Evolutionary conservation across 1,140 invertebrate genomes (phyloP).

Genomic region (Diachasma alloeum): DNA sequence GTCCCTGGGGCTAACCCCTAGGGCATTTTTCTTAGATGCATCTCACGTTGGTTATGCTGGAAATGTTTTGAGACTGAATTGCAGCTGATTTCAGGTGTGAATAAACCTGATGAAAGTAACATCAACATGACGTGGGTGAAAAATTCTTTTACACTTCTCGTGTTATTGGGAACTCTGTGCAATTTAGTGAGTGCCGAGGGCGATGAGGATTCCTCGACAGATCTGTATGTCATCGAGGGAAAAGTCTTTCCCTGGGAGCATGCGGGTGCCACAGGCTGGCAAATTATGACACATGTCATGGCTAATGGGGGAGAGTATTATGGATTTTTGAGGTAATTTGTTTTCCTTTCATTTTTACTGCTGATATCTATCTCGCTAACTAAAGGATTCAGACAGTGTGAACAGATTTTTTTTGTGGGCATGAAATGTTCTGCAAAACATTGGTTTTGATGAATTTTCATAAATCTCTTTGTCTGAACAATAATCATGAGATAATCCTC

Average conservation of each 20-base stretch:
- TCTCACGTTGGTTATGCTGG: neutral
- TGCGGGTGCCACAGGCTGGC: constrained; percentile 72
- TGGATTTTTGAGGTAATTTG: constrained; percentile 77
- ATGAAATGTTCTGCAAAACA: too few species aligned
- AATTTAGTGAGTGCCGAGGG: constrained; percentile 46
- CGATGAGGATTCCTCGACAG: constrained; percentile 69
- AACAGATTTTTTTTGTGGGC: too few species aligned
- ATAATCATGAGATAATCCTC: too few species aligned
- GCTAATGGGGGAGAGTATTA: constrained; percentile 89
- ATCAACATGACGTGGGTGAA: neutral
- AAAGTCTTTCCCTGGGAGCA: constrained; percentile 80
- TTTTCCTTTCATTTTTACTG: neutral
- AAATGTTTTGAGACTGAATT: too few species aligned
- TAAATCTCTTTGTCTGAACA: too few species aligned
- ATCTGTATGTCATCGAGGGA: constrained; percentile 80
- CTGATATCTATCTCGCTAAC: neutral
- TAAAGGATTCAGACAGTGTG: too few species aligned
- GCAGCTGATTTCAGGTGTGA: neutral
- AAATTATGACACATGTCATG: constrained; percentile 79
- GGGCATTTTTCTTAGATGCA: neutral
- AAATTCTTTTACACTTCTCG: constrained; percentile 29
- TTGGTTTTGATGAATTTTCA: too few species aligned
- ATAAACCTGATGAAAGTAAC: neutral
- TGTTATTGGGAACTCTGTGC: constrained; percentile 35
- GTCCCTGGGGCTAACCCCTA: neutral